These are phyloP conservation scores for Zaprionus inermis DNA, from an alignment of 1,140 invertebrate species.

Conservation along the genomic window DNA sequence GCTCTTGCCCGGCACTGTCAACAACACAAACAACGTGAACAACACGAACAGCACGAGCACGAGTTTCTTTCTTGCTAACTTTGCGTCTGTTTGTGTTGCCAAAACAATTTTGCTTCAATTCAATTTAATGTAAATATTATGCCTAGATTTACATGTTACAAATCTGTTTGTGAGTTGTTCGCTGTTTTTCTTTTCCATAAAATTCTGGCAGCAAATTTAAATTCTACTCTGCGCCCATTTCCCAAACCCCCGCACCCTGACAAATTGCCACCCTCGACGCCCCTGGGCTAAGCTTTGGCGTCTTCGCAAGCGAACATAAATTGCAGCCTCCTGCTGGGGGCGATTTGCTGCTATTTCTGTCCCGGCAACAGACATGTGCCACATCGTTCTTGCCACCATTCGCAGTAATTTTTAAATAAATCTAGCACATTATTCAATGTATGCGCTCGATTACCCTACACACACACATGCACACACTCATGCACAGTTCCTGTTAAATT, in stretches of 20 bases:
- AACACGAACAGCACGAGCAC: constrained; percentile 1
- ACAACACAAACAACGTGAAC: constrained; percentile 14
- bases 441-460: constrained; percentile 32
- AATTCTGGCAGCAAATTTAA: constrained; percentile 58
- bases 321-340: constrained; percentile 17
- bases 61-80: constrained; percentile 32
- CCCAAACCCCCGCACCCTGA: neutral
- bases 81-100: constrained; percentile 54
- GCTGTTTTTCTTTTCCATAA: constrained; percentile 14
- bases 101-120: constrained; percentile 58
- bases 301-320: constrained; percentile 28
- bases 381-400: constrained; percentile 26
- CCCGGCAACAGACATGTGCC: constrained; percentile 4
- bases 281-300: constrained; percentile 5
- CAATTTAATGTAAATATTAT: constrained; percentile 70
- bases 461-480: neutral
- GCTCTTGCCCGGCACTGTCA: constrained; percentile 40
- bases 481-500: constrained; percentile 19
- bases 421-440: constrained; percentile 30
- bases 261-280: constrained; percentile 4
- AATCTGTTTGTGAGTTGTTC: constrained; percentile 18
- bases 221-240: constrained; percentile 45
- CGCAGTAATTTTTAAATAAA: constrained; percentile 36
- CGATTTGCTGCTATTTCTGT: constrained; percentile 16
- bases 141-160: constrained; percentile 40